Evolutionary conservation across 2,113 vertebrate species (phyloP), one percentile per base, ranked within the genome.

Genomic region (Alouatta palliata): DNA sequence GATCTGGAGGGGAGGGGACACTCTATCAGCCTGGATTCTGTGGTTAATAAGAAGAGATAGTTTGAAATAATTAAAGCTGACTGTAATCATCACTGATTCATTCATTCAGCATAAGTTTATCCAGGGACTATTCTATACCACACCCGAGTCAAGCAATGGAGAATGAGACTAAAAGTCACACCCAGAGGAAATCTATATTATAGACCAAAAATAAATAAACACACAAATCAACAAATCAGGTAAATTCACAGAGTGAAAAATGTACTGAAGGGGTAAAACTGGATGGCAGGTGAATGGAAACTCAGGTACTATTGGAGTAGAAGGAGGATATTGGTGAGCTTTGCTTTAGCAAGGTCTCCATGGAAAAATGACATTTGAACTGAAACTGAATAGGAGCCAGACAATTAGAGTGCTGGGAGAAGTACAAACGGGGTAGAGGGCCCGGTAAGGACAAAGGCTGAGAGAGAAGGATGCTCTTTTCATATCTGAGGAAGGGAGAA

Each of bases 211-310:
- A 14, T 40, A 80, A 49, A 43, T 35, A 77, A 5, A 6, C 8
- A 20, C 1, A 9, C 9, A 80, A 43, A 66, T 40, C 11, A 21
- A 17, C 25, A 45, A 32, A 17, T 23, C 52, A 52, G 52, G 16
- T 52, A 52, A 52, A 17, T 12, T 30, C 20, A 52, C 40, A 37
- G 0, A 37, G 12, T 27, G 35, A 86, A 30, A 32, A 2, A 6
- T 16, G 3, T 35, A 17, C 35, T 25, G 35, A 30, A 91, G 10
- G 3, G 64, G 2, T 9, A 81, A 70, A 70, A 30, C 4, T 27
- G 9, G 5, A 19, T 17, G 43, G 99, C 99, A 25, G 10, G 61
- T 71, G 19, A 80, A 13, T 17, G 35, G 19, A 0, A 52, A 23
- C 81, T 32, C 37, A 16, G 12, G 27, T 30, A 3, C 8, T n/a